Base-by-base conservation (phyloP, 2,888 invertebrate genomes). In the Eupithecia pulchellata region DNA sequence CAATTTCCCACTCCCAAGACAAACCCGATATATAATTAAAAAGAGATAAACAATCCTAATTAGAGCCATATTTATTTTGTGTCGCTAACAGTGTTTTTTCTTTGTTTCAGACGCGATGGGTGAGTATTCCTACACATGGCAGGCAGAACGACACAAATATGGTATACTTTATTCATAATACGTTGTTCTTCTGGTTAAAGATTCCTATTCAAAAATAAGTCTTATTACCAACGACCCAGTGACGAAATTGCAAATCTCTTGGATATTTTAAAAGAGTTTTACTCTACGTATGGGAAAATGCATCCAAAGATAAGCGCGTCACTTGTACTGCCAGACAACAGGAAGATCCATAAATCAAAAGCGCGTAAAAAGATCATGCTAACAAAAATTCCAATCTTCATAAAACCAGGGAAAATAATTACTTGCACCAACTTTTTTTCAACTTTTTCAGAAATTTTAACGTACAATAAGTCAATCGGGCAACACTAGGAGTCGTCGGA, bases 101-200 rank as follows among this genome's bases (percentile, higher is more conserved):
- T 52, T 95, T 96, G 96, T 97, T 97, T 87, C 97, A 97, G 97
- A 97, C 95, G 96, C 96, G 91, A 96, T 97, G 96, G 97, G 97
- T 97, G 95, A 97, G 96, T 96, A 91, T n/a, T 27, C 65, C 69
- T 63, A 65, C 72, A 72, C 39, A 64, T 72, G 73, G 60, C 71
- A 29, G 82, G 81, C 82, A 87, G 88, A 89, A 89, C 89, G 85
- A 83, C 70, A 75, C 86, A 84, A 64, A 34, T 30, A 32, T 58
- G 17, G 32, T 36, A 27, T 32, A 52, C 5, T 55, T 61, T 57
- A 29, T n/a, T 52, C 36, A 14, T 27, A 58, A 25, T 25, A 25
- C 52, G 52, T 52, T 52, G 25, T 52, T 52, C 20, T 52, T 25
- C 25, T 52, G 13, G 0, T 52, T 25, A 11, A 25, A 25, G 52